phyloP scores from a whole-genome alignment of 2,888 invertebrate genomes.

The Rhorus exstirpatorius region DNA sequence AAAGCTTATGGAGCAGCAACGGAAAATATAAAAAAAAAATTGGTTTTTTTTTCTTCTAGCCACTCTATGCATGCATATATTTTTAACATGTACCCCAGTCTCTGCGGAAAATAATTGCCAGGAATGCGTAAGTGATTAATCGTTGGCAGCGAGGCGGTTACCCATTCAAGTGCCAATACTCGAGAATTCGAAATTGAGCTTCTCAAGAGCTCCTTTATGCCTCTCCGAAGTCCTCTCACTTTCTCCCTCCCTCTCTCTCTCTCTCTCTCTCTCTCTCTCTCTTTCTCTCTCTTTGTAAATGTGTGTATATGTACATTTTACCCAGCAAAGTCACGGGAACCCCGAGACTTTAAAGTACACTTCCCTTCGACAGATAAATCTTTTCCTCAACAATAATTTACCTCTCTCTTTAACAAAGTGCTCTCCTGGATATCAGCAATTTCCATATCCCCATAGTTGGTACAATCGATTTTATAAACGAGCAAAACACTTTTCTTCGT shows the following conservation, averaged over 20 bases:
- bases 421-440: conserved; percentile 8
- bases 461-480: conserved; percentile 5
- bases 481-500: not conserved
- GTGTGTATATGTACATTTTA: not conserved
- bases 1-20: no score
- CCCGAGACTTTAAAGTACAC: not conserved
- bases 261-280: not conserved
- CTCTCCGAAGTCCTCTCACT: conserved; percentile 24
- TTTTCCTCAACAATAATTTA: conserved; percentile 18
- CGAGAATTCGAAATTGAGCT: conserved; percentile 47
- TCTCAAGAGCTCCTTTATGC: conserved; percentile 31
- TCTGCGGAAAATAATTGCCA: conserved; percentile 23
- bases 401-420: conserved; percentile 15
- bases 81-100: conserved; percentile 23
- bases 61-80: no score
- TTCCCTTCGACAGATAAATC: conserved; percentile 15
- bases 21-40: no score
- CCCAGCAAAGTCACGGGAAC: conserved; percentile 6
- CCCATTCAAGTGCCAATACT: conserved; percentile 54
- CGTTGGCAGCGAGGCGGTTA: conserved; percentile 35
- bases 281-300: not conserved
- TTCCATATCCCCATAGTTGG: conserved; percentile 8
- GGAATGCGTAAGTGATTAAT: conserved; percentile 45
- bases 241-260: conserved; percentile 26
- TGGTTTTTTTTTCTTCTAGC: no score